phyloP scores from a whole-genome alignment of 2,888 invertebrate species.

The Antitype chi region DNA sequence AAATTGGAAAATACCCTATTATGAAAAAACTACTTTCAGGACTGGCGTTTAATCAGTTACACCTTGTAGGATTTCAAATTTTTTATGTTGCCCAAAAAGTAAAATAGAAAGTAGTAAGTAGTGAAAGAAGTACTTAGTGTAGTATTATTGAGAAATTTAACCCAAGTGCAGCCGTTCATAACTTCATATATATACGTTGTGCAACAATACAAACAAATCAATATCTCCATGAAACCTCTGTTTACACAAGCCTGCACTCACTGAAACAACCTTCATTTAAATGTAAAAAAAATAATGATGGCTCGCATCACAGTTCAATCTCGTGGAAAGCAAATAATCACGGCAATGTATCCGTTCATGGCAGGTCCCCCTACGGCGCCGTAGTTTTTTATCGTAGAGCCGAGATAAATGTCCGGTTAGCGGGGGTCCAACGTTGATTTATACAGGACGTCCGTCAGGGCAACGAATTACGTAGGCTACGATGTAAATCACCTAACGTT shows the following conservation, averaged over 20 bases:
- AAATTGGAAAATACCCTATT: too few species aligned
- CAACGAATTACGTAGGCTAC: conserved; percentile 87
- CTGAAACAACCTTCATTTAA: conserved; percentile 36
- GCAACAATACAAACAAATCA: not conserved
- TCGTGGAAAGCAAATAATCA: conserved; percentile 71
- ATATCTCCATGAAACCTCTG: conserved; percentile 3
- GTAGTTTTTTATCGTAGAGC: conserved; percentile 84
- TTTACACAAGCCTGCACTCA: conserved; percentile 22
- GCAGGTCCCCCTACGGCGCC: conserved; percentile 73
- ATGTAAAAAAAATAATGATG: conserved; percentile 58
- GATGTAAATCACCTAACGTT: conserved; percentile 88
- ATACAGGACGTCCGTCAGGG: conserved; percentile 87
- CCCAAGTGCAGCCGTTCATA: not conserved
- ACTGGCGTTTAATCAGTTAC: too few species aligned
- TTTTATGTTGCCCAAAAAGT: not conserved
- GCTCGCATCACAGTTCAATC: conserved; percentile 63
- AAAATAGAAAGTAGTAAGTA: too few species aligned
- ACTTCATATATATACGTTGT: not conserved
- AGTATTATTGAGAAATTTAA: not conserved
- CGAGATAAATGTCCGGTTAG: conserved; percentile 89
- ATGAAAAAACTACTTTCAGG: too few species aligned
- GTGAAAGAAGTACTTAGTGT: too few species aligned
- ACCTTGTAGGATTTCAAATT: not conserved
- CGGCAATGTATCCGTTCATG: conserved; percentile 70
- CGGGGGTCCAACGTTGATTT: conserved; percentile 89